Conservation (phyloP, 2,888 invertebrate species). For the Cerastoderma edule region DNA sequence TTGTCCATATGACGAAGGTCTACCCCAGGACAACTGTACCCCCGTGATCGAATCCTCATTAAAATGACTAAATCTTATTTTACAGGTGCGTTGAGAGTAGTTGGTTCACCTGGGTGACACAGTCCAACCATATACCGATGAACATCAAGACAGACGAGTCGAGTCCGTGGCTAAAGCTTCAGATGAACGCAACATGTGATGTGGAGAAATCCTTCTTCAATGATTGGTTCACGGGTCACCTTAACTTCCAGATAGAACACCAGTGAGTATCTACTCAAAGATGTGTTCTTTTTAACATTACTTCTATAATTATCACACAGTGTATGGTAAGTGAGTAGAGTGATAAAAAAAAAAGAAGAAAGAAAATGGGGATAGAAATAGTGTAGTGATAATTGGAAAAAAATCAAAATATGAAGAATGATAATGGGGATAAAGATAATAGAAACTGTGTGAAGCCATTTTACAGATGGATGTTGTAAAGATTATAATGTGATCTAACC, state of each 20-base stretch:
- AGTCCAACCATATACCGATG: slow-evolving; percentile 83
- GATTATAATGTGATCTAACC: too few relatives aligned
- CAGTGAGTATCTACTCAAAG: slow-evolving; percentile 83
- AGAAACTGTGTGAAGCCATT: too few relatives aligned
- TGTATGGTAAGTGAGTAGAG: too few relatives aligned
- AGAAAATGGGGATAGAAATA: too few relatives aligned
- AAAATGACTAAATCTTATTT: too few relatives aligned
- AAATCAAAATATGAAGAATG: background rate
- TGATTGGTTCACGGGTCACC: slow-evolving; percentile 83
- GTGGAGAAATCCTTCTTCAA: slow-evolving; percentile 80
- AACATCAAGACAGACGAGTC: slow-evolving; percentile 77
- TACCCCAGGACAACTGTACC: too few relatives aligned
- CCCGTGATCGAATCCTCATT: too few relatives aligned
- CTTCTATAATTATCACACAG: too few relatives aligned
- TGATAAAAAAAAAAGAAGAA: too few relatives aligned
- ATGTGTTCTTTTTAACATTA: too few relatives aligned
- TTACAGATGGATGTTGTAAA: too few relatives aligned
- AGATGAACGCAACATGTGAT: slow-evolving; percentile 80
- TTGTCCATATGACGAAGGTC: background rate
- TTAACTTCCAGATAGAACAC: slow-evolving; percentile 84
- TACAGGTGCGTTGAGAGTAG: slow-evolving; percentile 71
- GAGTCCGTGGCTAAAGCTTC: slow-evolving; percentile 75
- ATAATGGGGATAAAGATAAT: background rate
- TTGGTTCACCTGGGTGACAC: slow-evolving; percentile 82
- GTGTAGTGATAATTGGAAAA: background rate